Evolutionary conservation across 2,113 vertebrate genomes (phyloP), one percentile per base, ranked within the genome.

Genomic region (Chaenocephalus aceratus): DNA sequence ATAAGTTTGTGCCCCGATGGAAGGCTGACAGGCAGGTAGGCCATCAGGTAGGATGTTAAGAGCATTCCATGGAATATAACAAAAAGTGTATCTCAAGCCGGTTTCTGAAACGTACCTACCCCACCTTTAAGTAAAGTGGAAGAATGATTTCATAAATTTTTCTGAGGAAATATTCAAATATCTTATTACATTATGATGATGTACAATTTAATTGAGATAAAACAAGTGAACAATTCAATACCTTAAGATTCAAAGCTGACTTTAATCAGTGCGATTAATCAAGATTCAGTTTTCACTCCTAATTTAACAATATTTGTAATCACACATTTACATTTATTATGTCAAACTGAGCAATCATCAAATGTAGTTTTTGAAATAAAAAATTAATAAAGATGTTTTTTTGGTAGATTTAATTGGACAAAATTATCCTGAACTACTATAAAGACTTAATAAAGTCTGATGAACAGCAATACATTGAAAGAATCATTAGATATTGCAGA

Each of bases 381-480:
- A 26, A 26, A 26, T 26, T 2, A 26, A 26, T 2, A 26, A 26
- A 26, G 26, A 26, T 26, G 26, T 26, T 26, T 26, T 26, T 26
- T 26, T 26, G 26, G 26, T 26, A 26, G 26, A 2, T 72, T 11
- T 62, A 26, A 44, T 62, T 12, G 2, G 48, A 45, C 36, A 30
- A 26, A 49, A 58, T 30, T 59, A n/a, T 36, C 15, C 10, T 16
- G 57, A 56, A 67, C 3, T 10, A 49, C 46, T 26, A 4, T 18
- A n/a, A 7, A 18, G 23, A 12, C 15, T 52, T 30, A 57, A 68
- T 44, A 9, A 56, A 52, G 23, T 10, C 44, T 45, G 52, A 59
- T 36, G 61, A 80, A 83, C 51, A 26, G 16, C 63, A 48, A 49
- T 65, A 30, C 53, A 86, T 73, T 54, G 8, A 64, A 52, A 82